These are phyloP conservation scores for Slavum lentiscoides DNA, from an alignment of 2,888 invertebrate genomes.

Conservation along the genomic window DNA sequence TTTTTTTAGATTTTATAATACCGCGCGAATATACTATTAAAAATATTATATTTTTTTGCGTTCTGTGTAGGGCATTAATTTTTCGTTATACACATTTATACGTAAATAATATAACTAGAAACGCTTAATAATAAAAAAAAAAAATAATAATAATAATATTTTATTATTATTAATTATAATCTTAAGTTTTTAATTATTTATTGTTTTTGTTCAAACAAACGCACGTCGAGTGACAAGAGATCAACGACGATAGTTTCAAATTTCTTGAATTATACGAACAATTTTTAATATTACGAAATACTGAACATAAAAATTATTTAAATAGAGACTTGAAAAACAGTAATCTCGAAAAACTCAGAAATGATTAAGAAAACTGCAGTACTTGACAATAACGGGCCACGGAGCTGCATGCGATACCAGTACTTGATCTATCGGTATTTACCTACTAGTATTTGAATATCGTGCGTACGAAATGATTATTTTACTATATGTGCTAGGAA, in stretches of 20 bases:
- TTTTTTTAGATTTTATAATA: too few species aligned
- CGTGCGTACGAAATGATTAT: constrained; percentile 10
- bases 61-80: too few species aligned
- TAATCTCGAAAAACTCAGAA: constrained; percentile 37
- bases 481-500: neutral
- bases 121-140: too few species aligned
- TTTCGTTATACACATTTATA: too few species aligned
- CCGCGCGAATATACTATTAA: too few species aligned
- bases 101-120: too few species aligned
- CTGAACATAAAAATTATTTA: constrained; percentile 36
- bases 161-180: too few species aligned
- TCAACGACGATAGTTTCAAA: constrained; percentile 20
- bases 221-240: neutral
- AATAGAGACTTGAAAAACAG: constrained; percentile 34
- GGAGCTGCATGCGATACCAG: constrained; percentile 20
- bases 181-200: constrained; percentile 13
- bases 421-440: constrained; percentile 20
- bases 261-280: constrained; percentile 19
- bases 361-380: constrained; percentile 26
- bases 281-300: constrained; percentile 11
- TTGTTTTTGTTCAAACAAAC: neutral
- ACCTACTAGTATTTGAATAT: constrained; percentile 22
- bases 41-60: too few species aligned
- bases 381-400: constrained; percentile 18
- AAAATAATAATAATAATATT: too few species aligned